Base-by-base conservation (phyloP, 2,797 vertebrate genomes). In the Phrynocephalus forsythii region DNA sequence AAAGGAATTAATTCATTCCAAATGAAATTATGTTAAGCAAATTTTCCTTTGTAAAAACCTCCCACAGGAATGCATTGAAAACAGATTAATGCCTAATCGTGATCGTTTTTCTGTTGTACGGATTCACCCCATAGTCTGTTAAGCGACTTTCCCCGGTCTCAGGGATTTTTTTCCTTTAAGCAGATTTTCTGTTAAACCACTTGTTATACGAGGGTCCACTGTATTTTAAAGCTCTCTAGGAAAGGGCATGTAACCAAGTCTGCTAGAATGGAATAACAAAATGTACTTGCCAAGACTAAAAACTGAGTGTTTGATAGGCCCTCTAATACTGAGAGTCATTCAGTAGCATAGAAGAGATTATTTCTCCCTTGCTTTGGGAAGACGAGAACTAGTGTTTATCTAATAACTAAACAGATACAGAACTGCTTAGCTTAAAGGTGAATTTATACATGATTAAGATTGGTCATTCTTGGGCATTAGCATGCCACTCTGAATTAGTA, bases 401-500 rank as follows among this genome's bases (percentile, higher is more conserved):
- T 90, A 90, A 48, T 52, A 77, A 18, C 81, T 75, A 80, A 6
- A 1, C 0, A 2, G 33, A 83, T 24, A 28, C n/a, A 67, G 92
- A 93, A 50, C 71, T 68, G 20, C 73, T 90, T 48, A 69, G 52
- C 13, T 82, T 52, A 75, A 88, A 72, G 18, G 68, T 83, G 60
- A 92, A 52, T 83, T 93, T 85, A 88, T 20, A n/a, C 67, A 38
- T 75, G 89, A 92, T 94, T 92, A 92, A 87, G 15, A 89, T 76
- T 85, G 79, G 86, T 63, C 71, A 88, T 89, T 92, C 84, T 88
- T 69, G 91, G 87, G 92, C 92, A 94, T 93, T 92, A 93, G 92
- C 91, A 91, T 86, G 84, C 86, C 88, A 87, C 90, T 90, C 82
- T 91, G 90, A 82, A 93, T 83, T 86, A 91, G 92, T 72, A 81